Conservation (phyloP, 2,888 invertebrate genomes). For the Cephus spinipes region DNA sequence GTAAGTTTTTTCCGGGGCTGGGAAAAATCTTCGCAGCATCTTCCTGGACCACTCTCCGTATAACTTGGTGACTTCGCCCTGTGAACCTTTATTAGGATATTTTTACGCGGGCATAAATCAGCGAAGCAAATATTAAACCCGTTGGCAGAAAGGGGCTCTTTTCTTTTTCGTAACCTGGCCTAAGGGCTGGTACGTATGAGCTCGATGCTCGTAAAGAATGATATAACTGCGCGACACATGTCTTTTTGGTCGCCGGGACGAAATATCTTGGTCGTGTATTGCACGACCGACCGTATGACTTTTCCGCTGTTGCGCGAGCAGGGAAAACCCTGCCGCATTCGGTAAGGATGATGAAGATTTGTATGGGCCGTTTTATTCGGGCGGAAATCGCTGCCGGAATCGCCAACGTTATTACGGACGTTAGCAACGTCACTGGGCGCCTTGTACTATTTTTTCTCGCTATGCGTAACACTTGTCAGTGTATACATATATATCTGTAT, state of each 20-base stretch:
- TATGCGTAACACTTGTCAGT: neutral
- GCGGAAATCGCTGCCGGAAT: constrained; percentile 22
- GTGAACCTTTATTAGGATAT: constrained; percentile 16
- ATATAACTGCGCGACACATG: constrained; percentile 66
- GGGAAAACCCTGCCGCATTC: neutral
- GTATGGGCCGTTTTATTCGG: constrained; percentile 35
- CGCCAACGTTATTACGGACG: neutral
- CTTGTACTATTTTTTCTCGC: neutral
- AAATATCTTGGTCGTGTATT: neutral
- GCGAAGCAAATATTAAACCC: constrained; percentile 6
- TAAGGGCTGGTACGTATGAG: constrained; percentile 15
- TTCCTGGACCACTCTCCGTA: neutral
- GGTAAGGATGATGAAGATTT: constrained; percentile 60
- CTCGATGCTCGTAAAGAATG: constrained; percentile 61
- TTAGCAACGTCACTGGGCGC: neutral
- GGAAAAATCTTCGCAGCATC: neutral
- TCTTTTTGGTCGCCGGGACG: constrained; percentile 48
- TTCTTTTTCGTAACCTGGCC: neutral
- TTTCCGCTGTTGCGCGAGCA: neutral
- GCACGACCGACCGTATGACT: neutral
- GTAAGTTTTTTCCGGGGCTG: neutral
- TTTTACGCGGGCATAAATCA: constrained; percentile 65
- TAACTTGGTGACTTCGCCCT: neutral
- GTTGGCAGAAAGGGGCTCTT: neutral
- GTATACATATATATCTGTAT: neutral